Conservation (phyloP, 2,797 vertebrate species). For the Chrysocyon brachyurus region DNA sequence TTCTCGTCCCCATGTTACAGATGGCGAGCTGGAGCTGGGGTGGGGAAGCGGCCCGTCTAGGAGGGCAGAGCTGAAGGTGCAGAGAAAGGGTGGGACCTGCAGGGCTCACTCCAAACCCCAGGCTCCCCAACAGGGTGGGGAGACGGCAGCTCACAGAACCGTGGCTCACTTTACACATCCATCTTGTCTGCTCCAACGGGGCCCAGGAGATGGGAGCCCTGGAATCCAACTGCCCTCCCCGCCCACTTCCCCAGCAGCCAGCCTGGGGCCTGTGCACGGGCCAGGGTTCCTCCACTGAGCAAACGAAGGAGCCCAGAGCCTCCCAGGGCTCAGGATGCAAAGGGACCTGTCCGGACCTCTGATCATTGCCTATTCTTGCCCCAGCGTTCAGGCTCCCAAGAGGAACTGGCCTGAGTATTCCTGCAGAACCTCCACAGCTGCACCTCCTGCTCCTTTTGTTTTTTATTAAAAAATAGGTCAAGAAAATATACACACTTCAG, state of each 20-base stretch:
- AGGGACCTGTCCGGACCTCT: not conserved
- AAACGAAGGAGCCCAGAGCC: not conserved
- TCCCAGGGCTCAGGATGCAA: not conserved
- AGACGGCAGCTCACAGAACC: not conserved
- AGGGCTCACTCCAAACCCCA: not conserved
- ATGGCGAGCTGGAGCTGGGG: not conserved
- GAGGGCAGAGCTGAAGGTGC: not conserved
- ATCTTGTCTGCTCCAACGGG: not conserved
- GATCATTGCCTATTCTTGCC: not conserved
- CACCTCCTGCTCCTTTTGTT: not conserved
- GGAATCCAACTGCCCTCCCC: not conserved
- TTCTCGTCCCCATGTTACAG: not conserved
- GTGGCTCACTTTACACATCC: not conserved
- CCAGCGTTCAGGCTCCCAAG: not conserved
- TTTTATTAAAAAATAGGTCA: conserved; percentile 84
- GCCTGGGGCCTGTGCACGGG: not conserved
- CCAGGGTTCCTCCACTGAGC: not conserved
- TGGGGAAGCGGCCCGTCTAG: not conserved
- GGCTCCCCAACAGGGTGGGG: not conserved
- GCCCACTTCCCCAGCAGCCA: not conserved
- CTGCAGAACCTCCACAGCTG: not conserved
- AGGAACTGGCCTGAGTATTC: not conserved
- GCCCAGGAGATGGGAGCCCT: not conserved
- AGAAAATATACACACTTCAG: conserved; percentile 79
- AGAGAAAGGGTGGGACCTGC: not conserved